phyloP scores from a whole-genome alignment of 2,113 vertebrate genomes.

The Alexandromys fortis region DNA sequence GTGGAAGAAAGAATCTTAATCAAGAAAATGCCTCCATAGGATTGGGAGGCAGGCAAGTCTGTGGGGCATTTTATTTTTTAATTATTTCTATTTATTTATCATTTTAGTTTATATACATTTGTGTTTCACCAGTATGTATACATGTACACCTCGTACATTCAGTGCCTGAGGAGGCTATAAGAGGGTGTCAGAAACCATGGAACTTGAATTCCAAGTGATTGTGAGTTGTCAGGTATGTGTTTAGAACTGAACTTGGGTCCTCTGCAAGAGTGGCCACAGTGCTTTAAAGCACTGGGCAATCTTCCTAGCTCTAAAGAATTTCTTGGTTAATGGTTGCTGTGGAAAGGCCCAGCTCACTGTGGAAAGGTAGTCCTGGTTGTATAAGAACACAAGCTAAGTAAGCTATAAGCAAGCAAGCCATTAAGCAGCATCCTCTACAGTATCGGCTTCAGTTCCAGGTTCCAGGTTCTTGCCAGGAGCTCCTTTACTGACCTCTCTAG shows the following conservation, averaged over 20 bases:
- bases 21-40: not conserved
- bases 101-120: not conserved
- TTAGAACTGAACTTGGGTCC: not conserved
- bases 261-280: not conserved
- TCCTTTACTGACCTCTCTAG: not conserved
- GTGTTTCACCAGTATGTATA: not conserved
- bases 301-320: too few relatives aligned
- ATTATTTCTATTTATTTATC: not conserved
- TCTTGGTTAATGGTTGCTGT: not conserved
- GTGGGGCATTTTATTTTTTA: not conserved
- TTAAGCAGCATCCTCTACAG: not conserved
- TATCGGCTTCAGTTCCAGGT: not conserved
- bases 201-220: not conserved
- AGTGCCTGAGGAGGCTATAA: not conserved
- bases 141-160: not conserved
- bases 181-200: not conserved
- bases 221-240: not conserved
- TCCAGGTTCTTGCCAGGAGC: not conserved
- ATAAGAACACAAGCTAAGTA: not conserved
- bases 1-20: not conserved
- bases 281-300: not conserved
- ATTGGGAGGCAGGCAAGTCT: not conserved
- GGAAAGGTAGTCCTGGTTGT: not conserved
- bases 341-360: not conserved
- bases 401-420: not conserved